These are phyloP conservation scores for Lanius ludovicianus DNA, from an alignment of 2,113 vertebrate genomes.

Conservation along the genomic window DNA sequence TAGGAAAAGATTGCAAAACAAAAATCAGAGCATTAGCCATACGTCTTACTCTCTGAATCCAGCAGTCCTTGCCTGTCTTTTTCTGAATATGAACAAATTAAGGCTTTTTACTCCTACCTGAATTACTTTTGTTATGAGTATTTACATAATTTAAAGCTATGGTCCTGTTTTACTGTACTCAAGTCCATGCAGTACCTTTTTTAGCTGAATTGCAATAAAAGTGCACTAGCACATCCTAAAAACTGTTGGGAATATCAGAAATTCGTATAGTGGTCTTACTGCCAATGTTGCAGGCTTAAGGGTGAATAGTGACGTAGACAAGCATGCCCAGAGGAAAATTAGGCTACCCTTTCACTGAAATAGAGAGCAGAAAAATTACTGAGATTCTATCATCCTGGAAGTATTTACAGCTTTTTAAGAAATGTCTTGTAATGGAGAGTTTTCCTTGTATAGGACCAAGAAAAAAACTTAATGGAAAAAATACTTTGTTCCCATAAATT, in stretches of 20 bases:
- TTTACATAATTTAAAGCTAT: neutral
- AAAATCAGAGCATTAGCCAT: neutral
- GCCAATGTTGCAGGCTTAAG: neutral
- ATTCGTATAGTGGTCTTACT: neutral
- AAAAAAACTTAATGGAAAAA: neutral
- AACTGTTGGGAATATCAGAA: neutral
- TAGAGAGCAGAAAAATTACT: neutral
- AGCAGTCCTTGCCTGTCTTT: neutral
- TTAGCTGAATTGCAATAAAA: neutral
- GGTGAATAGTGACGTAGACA: neutral
- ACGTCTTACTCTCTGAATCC: neutral
- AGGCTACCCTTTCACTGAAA: neutral
- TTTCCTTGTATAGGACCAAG: neutral
- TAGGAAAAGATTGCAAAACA: neutral
- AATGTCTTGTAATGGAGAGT: neutral
- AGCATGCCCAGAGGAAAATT: neutral
- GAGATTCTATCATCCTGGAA: neutral
- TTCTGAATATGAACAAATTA: neutral
- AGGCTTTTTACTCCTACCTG: neutral
- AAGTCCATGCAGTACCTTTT: neutral
- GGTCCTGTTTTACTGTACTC: neutral
- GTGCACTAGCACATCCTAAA: neutral
- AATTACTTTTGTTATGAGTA: neutral
- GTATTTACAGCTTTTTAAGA: neutral
- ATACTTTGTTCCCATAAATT: neutral